Percentiles rank a stretch among this genome's conserved stretches.
Conservation (phyloP, 2,113 vertebrate genomes). For the Corythornis cristatus region DNA sequence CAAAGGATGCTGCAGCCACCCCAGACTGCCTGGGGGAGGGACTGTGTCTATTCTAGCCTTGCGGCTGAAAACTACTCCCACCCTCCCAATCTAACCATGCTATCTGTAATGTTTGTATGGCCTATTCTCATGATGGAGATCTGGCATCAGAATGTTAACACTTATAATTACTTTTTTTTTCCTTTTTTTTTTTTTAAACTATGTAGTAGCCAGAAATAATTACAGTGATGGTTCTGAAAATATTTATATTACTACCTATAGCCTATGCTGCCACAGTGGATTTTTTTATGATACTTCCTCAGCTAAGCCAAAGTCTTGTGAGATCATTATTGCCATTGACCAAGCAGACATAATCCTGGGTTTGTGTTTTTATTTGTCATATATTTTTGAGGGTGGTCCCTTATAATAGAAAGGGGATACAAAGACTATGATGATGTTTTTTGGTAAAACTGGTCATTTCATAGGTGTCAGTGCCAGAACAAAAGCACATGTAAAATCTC, state of each 20-base stretch:
- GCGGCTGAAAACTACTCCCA: background rate
- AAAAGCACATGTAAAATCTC: background rate
- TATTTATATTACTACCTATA: background rate
- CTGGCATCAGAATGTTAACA: background rate
- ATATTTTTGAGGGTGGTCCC: background rate
- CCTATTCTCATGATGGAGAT: background rate
- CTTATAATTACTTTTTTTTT: background rate
- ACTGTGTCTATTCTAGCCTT: background rate
- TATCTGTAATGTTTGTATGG: background rate
- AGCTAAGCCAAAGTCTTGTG: background rate
- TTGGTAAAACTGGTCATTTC: background rate
- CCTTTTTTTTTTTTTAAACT: background rate
- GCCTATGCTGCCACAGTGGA: background rate
- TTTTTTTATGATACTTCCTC: background rate
- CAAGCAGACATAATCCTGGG: background rate
- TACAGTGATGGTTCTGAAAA: background rate
- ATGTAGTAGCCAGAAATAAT: background rate
- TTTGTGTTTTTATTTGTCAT: background rate
- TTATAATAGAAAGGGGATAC: background rate
- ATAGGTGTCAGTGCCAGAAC: background rate
- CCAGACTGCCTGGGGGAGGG: background rate
- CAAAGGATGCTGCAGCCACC: slow-evolving; percentile 18
- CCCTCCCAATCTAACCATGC: background rate
- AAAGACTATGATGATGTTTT: background rate
- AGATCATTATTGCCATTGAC: background rate